Evolutionary conservation across 2,888 invertebrate species (phyloP).

Genomic region (Bombylius major): DNA sequence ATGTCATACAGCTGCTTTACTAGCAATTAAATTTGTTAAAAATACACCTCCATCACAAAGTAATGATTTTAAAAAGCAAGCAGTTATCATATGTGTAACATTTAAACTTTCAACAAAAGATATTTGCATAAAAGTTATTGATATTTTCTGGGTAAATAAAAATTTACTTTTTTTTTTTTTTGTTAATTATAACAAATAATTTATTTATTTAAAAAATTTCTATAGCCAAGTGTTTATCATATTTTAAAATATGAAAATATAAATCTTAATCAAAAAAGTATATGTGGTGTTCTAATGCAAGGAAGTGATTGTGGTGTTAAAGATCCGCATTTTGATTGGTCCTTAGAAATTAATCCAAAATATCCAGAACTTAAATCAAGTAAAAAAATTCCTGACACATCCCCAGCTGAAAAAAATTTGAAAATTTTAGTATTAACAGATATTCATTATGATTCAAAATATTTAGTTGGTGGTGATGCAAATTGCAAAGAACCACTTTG

Average conservation of each 20-base stretch:
- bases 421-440: constrained; percentile 36
- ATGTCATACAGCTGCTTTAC: too few relatives aligned
- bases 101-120: too few relatives aligned
- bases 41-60: too few relatives aligned
- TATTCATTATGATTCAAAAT: constrained; percentile 65
- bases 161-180: too few relatives aligned
- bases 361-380: neutral
- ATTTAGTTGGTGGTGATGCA: constrained; percentile 52
- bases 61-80: too few relatives aligned
- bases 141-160: too few relatives aligned
- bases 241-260: neutral
- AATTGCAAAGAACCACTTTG: constrained; percentile 66
- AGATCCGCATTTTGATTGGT: constrained; percentile 25
- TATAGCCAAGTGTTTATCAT: neutral
- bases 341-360: constrained; percentile 17
- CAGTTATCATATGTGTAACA: too few relatives aligned
- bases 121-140: too few relatives aligned
- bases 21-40: too few relatives aligned
- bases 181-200: too few relatives aligned
- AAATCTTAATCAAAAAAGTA: constrained; percentile 14
- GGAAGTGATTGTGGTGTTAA: constrained; percentile 22
- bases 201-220: too few relatives aligned
- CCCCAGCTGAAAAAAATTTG: constrained; percentile 6
- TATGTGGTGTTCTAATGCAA: constrained; percentile 29
- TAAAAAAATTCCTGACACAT: neutral